Conservation (phyloP, 2,888 invertebrate genomes). For the Stomorhina lunata region DNA sequence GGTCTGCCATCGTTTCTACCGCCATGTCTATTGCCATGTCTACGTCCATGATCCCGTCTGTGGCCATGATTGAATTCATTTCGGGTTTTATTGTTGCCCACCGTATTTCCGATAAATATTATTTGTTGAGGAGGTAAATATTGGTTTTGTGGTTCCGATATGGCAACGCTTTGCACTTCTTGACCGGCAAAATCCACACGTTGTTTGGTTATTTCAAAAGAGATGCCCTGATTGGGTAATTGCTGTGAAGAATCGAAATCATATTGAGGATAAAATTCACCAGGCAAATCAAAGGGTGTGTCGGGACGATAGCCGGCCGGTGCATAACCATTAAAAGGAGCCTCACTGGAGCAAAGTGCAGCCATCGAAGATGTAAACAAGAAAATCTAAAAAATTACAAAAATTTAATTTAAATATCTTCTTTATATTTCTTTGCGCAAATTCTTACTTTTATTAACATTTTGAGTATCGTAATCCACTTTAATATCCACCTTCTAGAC, state of each 20-base stretch:
- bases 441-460: slow-evolving; percentile 53
- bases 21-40: slow-evolving; percentile 21
- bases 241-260: slow-evolving; percentile 55
- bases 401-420: neutral
- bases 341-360: slow-evolving; percentile 67
- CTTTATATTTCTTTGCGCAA: neutral
- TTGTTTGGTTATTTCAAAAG: slow-evolving; percentile 73
- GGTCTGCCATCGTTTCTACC: slow-evolving; percentile 4
- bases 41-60: slow-evolving; percentile 37
- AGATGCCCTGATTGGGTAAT: slow-evolving; percentile 41
- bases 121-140: slow-evolving; percentile 71
- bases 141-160: slow-evolving; percentile 67
- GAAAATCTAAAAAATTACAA: slow-evolving; percentile 66
- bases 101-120: slow-evolving; percentile 64
- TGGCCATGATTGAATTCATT: slow-evolving; percentile 36
- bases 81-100: slow-evolving; percentile 47
- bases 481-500: slow-evolving; percentile 21
- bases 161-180: slow-evolving; percentile 59
- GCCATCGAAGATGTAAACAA: slow-evolving; percentile 61
- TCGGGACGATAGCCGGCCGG: slow-evolving; percentile 79
- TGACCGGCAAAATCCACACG: slow-evolving; percentile 75
- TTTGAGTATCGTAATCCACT: slow-evolving; percentile 6
- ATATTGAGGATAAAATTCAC: slow-evolving; percentile 69
- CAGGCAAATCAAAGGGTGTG: slow-evolving; percentile 77
- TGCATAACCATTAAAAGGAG: slow-evolving; percentile 72